Conservation (phyloP, 1,140 invertebrate genomes). For the Zaprionus vittiger region DNA sequence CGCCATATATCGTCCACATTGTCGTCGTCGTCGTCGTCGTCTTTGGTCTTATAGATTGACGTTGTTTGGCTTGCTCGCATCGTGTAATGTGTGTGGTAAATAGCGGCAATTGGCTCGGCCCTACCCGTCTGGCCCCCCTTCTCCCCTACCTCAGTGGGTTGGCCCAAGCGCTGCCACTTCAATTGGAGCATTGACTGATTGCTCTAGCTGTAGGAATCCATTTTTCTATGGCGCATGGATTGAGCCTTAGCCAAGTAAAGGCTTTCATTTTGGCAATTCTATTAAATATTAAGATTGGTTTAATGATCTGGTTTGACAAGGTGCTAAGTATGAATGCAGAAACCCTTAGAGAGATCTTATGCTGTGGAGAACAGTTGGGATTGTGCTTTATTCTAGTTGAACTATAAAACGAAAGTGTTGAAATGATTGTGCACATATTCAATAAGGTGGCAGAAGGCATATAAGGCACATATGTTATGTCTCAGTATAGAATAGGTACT, state of each 20-base stretch:
- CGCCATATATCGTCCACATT: conserved; percentile 61
- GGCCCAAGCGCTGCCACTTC: background rate
- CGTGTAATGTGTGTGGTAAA: conserved; percentile 76
- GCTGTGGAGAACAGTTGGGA: no score
- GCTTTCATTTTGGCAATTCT: no score
- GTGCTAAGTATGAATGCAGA: no score
- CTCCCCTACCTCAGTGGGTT: background rate
- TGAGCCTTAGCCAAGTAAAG: no score
- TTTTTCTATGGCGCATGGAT: background rate
- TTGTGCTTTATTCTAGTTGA: background rate
- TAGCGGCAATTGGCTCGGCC: conserved; percentile 58
- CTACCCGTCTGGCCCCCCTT: background rate
- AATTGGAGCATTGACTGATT: conserved; percentile 59
- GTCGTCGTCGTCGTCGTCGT: conserved; percentile 31
- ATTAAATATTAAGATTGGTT: no score
- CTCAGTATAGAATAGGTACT: no score
- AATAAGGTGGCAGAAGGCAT: no score
- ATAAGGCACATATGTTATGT: no score
- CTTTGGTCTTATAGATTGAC: conserved; percentile 58
- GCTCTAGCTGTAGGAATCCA: conserved; percentile 6
- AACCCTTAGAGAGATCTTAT: no score
- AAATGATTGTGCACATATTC: no score
- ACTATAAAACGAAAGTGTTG: background rate
- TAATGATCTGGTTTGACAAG: no score
- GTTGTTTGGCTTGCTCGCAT: conserved; percentile 68